A percentile compares a stretch with the other conserved stretches of the same genome.
These are phyloP conservation scores for Ceratotherium simum DNA, from an alignment of 2,113 vertebrate species.

Conservation along the genomic window DNA sequence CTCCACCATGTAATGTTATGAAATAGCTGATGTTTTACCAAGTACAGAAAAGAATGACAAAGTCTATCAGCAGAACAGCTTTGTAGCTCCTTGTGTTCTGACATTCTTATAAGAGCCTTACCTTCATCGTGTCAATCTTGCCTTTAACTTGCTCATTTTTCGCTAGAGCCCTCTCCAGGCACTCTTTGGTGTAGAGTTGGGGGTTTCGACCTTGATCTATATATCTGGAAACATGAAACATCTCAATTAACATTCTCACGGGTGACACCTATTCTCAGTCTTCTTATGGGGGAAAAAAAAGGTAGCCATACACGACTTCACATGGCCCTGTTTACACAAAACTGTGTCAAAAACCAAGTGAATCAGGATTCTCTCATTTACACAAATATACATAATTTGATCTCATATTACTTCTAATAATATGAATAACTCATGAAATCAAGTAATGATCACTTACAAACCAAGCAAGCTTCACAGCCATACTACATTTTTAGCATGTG, in stretches of 20 bases:
- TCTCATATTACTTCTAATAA: accelerated
- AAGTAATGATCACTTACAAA: neutral
- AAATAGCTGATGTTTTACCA: accelerated
- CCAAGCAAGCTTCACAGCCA: neutral
- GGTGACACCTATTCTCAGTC: neutral
- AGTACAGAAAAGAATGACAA: neutral
- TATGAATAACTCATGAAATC: neutral
- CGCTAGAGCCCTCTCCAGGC: conserved; percentile 96
- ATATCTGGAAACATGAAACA: conserved; percentile 88
- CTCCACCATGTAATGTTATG: accelerated
- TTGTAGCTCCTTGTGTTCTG: accelerated
- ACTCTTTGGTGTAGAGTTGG: conserved; percentile 98
- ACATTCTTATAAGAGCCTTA: conserved; percentile 74
- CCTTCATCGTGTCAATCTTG: conserved; percentile 99
- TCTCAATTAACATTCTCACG: neutral
- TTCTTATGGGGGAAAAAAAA: neutral
- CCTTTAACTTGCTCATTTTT: conserved; percentile 99
- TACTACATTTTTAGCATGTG: neutral
- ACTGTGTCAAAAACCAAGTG: accelerated
- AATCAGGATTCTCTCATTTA: neutral
- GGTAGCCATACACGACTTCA: neutral
- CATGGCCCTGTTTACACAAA: neutral
- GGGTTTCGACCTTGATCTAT: conserved; percentile 99
- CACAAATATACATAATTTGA: accelerated
- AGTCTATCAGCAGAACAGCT: neutral